Evolutionary conservation across 2,113 vertebrate genomes (phyloP).

Genomic region (Phainopepla nitens): DNA sequence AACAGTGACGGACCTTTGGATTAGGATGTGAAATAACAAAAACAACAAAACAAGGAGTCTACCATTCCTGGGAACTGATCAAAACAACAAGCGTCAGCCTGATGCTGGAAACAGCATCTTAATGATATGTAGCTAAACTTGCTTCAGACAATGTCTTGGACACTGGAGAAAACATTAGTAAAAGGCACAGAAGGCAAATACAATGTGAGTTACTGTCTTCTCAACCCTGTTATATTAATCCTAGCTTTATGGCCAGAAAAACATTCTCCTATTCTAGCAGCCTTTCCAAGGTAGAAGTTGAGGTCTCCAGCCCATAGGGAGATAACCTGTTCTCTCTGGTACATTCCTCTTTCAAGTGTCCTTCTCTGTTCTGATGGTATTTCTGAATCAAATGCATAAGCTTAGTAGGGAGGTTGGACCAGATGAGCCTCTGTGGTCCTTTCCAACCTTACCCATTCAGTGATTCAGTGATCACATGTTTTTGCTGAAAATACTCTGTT

Average conservation of each 20-base stretch:
- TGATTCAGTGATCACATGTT: not conserved
- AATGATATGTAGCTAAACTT: not conserved
- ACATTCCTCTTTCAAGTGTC: not conserved
- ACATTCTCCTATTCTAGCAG: not conserved
- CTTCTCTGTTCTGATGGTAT: not conserved
- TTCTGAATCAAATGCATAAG: not conserved
- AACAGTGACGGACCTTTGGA: not conserved
- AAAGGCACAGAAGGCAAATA: not conserved
- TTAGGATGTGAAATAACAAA: not conserved
- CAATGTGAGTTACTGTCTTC: not conserved
- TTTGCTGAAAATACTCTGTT: not conserved
- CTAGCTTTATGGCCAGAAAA: not conserved
- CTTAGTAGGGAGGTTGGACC: not conserved
- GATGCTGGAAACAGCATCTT: not conserved
- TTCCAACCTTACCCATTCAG: not conserved
- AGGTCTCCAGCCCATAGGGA: not conserved
- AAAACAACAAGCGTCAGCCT: not conserved
- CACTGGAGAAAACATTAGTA: not conserved
- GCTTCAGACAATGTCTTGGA: not conserved
- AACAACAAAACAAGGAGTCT: not conserved
- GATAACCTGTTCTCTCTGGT: not conserved
- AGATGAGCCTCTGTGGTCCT: not conserved
- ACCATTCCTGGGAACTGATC: not conserved
- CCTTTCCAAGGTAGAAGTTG: not conserved
- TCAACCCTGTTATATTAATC: not conserved